These are phyloP conservation scores for Antheraea assamensis DNA, from an alignment of 2,888 invertebrate genomes.

Conservation along the genomic window DNA sequence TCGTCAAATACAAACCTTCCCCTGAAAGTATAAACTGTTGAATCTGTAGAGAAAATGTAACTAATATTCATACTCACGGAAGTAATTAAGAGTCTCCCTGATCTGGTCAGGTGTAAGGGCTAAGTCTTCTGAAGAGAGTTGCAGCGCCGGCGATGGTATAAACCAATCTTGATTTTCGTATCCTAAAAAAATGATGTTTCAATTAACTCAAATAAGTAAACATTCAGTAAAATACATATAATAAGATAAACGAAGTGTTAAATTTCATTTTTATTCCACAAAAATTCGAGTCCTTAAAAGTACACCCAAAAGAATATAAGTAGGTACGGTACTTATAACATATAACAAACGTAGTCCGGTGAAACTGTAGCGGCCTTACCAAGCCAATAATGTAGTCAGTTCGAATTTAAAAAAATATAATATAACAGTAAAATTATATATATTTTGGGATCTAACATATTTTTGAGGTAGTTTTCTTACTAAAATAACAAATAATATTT, in stretches of 20 bases:
- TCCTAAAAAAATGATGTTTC: constrained; percentile 77
- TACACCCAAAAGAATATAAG: no score
- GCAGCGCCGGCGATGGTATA: constrained; percentile 93
- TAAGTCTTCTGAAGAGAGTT: constrained; percentile 87
- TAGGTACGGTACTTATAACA: no score
- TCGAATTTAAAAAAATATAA: no score
- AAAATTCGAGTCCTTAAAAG: no score
- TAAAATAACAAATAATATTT: neutral
- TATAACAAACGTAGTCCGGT: no score
- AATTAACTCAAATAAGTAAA: neutral
- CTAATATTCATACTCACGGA: constrained; percentile 88
- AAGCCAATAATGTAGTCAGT: no score
- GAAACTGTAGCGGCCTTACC: no score
- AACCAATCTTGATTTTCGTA: constrained; percentile 97
- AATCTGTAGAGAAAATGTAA: neutral
- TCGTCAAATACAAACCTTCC: neutral
- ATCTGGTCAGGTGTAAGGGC: constrained; percentile 96
- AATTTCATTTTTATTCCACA: neutral
- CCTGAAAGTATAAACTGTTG: neutral
- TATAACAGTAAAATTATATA: no score
- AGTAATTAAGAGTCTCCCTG: constrained; percentile 98
- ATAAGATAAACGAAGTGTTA: neutral
- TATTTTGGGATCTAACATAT: neutral
- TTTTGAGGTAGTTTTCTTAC: neutral
- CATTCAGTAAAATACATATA: neutral